Evolutionary conservation across 2,113 vertebrate species (phyloP).

Genomic region (Planiliza haematocheilus): DNA sequence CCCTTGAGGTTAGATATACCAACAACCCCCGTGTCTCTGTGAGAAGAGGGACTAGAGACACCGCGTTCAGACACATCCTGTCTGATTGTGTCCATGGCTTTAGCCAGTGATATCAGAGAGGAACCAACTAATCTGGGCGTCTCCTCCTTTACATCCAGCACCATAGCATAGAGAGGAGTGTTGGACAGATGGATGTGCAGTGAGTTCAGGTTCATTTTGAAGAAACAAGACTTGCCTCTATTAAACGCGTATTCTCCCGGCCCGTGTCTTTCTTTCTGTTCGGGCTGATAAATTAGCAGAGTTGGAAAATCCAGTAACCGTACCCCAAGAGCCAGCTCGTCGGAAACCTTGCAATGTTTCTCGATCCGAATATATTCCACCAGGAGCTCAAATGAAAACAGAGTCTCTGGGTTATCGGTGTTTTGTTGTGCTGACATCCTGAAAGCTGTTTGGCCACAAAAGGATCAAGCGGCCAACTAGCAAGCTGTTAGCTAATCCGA

Average conservation of each 20-base stretch:
- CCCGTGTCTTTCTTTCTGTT: neutral
- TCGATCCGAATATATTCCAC: slow-evolving; percentile 84
- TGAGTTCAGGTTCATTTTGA: slow-evolving; percentile 78
- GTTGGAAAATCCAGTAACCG: slow-evolving; percentile 90
- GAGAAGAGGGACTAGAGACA: slow-evolving; percentile 58
- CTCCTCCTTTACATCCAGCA: slow-evolving; percentile 79
- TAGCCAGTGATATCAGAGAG: slow-evolving; percentile 82
- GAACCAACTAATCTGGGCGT: slow-evolving; percentile 82
- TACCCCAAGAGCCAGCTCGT: slow-evolving; percentile 83
- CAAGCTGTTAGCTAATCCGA: slow-evolving; percentile 15
- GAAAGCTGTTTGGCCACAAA: neutral
- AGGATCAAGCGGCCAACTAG: neutral
- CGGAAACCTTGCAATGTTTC: slow-evolving; percentile 18
- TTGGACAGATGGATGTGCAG: slow-evolving; percentile 69
- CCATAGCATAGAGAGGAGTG: slow-evolving; percentile 81
- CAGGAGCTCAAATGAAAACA: slow-evolving; percentile 88
- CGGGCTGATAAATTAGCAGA: slow-evolving; percentile 82
- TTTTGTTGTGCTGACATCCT: slow-evolving; percentile 53
- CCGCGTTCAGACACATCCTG: slow-evolving; percentile 66
- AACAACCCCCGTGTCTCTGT: slow-evolving; percentile 74
- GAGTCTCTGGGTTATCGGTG: slow-evolving; percentile 56
- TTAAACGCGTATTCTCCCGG: slow-evolving; percentile 64
- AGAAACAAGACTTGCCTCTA: slow-evolving; percentile 91
- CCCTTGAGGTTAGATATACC: slow-evolving; percentile 78
- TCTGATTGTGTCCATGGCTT: slow-evolving; percentile 71